Base-by-base conservation (phyloP, 2,888 invertebrate genomes). In the Platycheirus albimanus region DNA sequence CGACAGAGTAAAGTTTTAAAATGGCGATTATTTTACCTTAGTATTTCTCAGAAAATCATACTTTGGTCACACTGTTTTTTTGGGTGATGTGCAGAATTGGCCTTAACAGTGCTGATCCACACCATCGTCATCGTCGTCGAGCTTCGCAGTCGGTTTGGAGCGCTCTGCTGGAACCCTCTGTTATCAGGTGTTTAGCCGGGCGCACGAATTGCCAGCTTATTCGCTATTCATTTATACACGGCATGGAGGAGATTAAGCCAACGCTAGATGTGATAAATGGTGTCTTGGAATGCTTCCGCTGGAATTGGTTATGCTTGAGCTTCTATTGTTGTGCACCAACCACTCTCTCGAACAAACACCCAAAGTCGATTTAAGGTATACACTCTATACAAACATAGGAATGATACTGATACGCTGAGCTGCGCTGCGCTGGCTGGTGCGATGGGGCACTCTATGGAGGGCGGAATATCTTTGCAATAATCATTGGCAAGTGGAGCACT, bases 201-300 rank as follows among this genome's bases (percentile, higher is more conserved):
- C 74, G 84, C 84, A 84, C 84, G 84, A 84, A 84, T 84, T 84
- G 84, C 79, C 84, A 84, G 79, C 84, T 79, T 84, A 84, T 84
- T 84, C 84, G 75, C 84, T 84, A 84, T 84, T 84, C 84, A 84
- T 84, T 84, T 84, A 84, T 84, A 84, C 84, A 84, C 84, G 70
- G 79, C 84, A 69, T 84, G 84, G 69, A 75, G 66, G 70, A 84
- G 84, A 84, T 84, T 84, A 84, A 79, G 64, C 79, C 66, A 79
- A 66, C 69, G 79, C 74, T 69, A 52, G 79, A 84, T 84, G 84
- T 84, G 84, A 84, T 84, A 84, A 84, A 84, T 84, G 84, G 79
- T 70, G 74, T 75, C 79, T 84, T 70, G 79, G 84, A 75, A 84
- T 84, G 79, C 84, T 84, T 84, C 84, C 79, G 79, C 79, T 79